Conservation (phyloP, 1,140 invertebrate genomes). For the Popillia japonica region DNA sequence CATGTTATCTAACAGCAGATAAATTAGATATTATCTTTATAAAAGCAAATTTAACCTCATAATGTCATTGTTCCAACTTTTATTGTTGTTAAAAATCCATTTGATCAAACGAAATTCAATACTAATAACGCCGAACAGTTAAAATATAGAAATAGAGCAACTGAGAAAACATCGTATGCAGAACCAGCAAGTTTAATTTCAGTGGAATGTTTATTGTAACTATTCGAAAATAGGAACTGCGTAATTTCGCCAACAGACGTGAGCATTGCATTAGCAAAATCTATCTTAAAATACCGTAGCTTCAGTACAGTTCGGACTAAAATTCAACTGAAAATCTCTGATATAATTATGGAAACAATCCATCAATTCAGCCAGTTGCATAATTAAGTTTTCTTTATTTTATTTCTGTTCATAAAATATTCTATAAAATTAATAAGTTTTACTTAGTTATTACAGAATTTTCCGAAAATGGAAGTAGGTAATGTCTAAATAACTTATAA, state of each 20-base stretch:
- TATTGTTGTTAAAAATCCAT: too few species aligned
- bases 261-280: background rate
- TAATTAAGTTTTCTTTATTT: background rate
- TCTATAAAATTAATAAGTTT: background rate
- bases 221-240: slow-evolving; percentile 28
- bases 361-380: background rate
- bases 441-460: too few species aligned
- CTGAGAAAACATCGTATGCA: background rate
- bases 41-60: too few species aligned
- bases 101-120: background rate
- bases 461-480: too few species aligned
- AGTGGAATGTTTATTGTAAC: slow-evolving; percentile 22
- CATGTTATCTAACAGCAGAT: too few species aligned
- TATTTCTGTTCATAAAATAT: background rate
- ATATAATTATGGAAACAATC: background rate
- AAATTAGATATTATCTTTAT: too few species aligned
- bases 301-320: too few species aligned
- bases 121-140: background rate
- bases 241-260: slow-evolving; percentile 23
- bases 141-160: background rate
- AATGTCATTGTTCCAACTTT: too few species aligned
- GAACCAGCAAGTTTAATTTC: slow-evolving; percentile 17
- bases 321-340: too few species aligned
- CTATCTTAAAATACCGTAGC: background rate
- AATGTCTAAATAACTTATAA: too few species aligned